Evolutionary conservation across 2,888 invertebrate species (phyloP).

Genomic region (Meiosimyza decipiens): DNA sequence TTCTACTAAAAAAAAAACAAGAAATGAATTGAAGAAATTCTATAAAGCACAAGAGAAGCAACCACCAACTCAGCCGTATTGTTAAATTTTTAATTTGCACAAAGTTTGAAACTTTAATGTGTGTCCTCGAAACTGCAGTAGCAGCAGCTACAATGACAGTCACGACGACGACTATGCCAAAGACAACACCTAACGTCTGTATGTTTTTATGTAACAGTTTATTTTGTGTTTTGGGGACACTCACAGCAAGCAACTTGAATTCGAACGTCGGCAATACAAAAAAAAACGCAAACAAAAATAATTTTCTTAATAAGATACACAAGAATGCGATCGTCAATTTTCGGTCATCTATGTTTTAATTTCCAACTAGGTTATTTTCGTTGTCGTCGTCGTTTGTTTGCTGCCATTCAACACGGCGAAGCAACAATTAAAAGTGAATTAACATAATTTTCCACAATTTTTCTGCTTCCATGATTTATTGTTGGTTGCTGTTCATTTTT

Average conservation of each 20-base stretch:
- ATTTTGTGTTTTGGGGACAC: too few species aligned
- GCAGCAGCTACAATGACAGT: not conserved
- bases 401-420: slow-evolving; percentile 10
- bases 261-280: too few species aligned
- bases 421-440: slow-evolving; percentile 35
- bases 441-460: slow-evolving; percentile 31
- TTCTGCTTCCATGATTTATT: not conserved
- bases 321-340: too few species aligned
- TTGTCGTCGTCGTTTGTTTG: slow-evolving; percentile 11
- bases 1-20: not conserved
- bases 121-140: slow-evolving; percentile 17
- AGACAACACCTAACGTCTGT: too few species aligned
- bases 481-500: slow-evolving; percentile 1
- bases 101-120: slow-evolving; percentile 30
- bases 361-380: not conserved
- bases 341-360: too few species aligned
- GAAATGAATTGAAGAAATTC: not conserved
- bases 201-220: too few species aligned
- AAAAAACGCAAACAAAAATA: too few species aligned
- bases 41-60: not conserved
- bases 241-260: too few species aligned
- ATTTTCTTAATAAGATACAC: too few species aligned
- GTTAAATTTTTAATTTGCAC: slow-evolving; percentile 21
- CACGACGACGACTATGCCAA: too few species aligned
- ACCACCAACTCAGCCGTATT: not conserved